Base-by-base conservation (phyloP, 2,113 vertebrate genomes). In the Heterochromis multidens region DNA sequence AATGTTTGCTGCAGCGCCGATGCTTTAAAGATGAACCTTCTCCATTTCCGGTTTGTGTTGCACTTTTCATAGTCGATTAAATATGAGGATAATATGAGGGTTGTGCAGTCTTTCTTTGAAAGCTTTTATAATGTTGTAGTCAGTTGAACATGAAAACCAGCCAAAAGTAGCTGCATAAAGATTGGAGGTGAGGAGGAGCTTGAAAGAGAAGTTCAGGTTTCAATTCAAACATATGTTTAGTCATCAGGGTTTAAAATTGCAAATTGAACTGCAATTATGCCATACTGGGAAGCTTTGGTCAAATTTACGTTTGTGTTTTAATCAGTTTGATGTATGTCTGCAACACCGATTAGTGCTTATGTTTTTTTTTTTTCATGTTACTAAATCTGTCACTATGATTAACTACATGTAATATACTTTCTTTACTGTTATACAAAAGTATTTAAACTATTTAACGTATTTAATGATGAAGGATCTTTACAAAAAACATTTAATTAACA, bases 11-110 rank as follows among this genome's bases (percentile, higher is more conserved):
- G n/a, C 13, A 70, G 35, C 9, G 2, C 35, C 10, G 35, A 27
- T 70, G 25, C 23, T 43, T 43, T 27, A 7, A 70, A 70, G 37
- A 14, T 14, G 43, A 70, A 17, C 63, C 63, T 67, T 43, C 13
- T 43, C 7, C 37, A 70, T 70, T 70, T 70, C 37, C 43, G 37
- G 37, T 14, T 46, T 27, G 63, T 27, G 27, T 9, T 46, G 23
- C 2, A 0, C 16, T 0, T 70, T 46, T 52, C 49, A 29, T 23
- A 27, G 11, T 52, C 46, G 7, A 31, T 74, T 52, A 31, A 52
- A 52, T 17, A 3, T 52, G 16, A 52, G 49, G 6, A 17, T 49
- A 49, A 74, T 70, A 46, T 70, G n/a, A 43, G 14, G 65, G 46
- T n/a, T 52, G 17, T 52, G 27, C 7, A 52, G 43, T n/a, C 11